These are phyloP conservation scores for Lissonota sp. DNA, from an alignment of 2,888 invertebrate genomes.

Conservation along the genomic window DNA sequence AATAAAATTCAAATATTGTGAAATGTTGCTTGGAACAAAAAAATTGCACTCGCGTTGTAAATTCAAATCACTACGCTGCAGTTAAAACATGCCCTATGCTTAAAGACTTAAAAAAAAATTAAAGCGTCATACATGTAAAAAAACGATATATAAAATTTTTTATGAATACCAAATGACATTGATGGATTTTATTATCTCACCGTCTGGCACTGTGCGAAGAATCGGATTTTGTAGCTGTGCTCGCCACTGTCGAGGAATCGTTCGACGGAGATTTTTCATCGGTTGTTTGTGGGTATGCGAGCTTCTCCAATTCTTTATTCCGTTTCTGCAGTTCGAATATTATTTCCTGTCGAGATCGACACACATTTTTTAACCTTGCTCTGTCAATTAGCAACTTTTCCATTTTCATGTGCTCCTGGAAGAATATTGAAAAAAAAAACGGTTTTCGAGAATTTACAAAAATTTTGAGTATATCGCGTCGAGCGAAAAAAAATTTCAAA, in stretches of 20 bases:
- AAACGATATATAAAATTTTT: too few relatives aligned
- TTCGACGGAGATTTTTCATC: conserved; percentile 6
- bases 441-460: too few relatives aligned
- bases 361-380: conserved; percentile 83
- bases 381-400: conserved; percentile 85
- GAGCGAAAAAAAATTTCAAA: too few relatives aligned
- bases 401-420: conserved; percentile 85
- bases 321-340: conserved; percentile 71
- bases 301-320: conserved; percentile 67
- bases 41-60: neutral
- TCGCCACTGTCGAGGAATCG: neutral
- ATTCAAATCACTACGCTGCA: neutral
- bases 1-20: neutral
- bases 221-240: conserved; percentile 20
- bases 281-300: neutral
- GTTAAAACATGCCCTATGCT: conserved; percentile 3
- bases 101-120: conserved; percentile 9
- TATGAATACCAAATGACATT: neutral
- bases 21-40: neutral
- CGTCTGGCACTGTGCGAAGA: conserved; percentile 24
- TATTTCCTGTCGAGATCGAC: conserved; percentile 83
- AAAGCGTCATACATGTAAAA: conserved; percentile 5
- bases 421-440: conserved; percentile 38
- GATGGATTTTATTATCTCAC: conserved; percentile 44
- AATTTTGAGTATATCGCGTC: too few relatives aligned